Base-by-base conservation (phyloP, 2,888 invertebrate genomes). In the Plebejus melissa region DNA sequence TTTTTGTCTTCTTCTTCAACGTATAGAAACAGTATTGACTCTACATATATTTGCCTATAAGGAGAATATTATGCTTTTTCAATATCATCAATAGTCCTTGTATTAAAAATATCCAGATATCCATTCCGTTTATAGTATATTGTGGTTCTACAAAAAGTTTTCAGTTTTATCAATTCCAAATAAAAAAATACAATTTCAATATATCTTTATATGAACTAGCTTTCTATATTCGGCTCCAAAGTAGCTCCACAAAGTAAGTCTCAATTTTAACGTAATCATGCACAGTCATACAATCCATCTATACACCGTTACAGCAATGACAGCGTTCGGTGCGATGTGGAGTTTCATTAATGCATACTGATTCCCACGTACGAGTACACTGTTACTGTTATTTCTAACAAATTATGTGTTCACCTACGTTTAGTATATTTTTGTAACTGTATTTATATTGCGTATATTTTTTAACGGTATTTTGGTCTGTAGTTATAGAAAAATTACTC, bases 241-340 rank as follows among this genome's bases (percentile, higher is more conserved):
- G 83, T 81, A 80, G 80, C 79, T 80, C 80, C 82, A 82, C 81
- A 81, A 83, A 87, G 84, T 85, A 83, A 83, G 82, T 85, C 86
- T 86, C 87, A 87, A 90, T 90, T 88, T 90, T 87, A 81, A 85
- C 86, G 84, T 85, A 90, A 90, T 90, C 85, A 87, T 90, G 91
- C 89, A 81, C 79, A 86, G 91, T 90, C 91, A 90, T 90, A 87
- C 84, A 83, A 86, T 87, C 86, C 87, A 88, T 90, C 86, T 83
- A 78, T 78, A 79, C 88, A 88, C 91, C 90, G 91, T 90, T 91
- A 90, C 69, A 46, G 79, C 87, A 89, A 90, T 88, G 90, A 87
- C 88, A 90, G 85, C 80, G 74, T 77, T 77, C 77, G 74, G 70
- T 76, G 76, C 76, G 76, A 76, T 75, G 76, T 69, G 76, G 78